These are phyloP conservation scores for Yponomeuta malinellus DNA, from an alignment of 2,888 invertebrate species.

Conservation along the genomic window DNA sequence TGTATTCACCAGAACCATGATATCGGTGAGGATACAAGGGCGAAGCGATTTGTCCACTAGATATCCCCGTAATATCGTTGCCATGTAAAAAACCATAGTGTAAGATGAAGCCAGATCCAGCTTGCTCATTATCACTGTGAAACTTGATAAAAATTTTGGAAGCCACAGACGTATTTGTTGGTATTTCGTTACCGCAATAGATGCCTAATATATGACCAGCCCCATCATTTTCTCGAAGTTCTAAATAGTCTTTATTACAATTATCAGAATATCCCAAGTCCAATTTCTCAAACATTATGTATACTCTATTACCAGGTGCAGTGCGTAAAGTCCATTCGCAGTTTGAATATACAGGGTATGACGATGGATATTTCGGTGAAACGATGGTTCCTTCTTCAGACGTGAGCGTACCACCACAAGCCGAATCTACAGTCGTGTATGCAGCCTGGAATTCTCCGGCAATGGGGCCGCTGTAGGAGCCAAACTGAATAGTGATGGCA, in stretches of 20 bases:
- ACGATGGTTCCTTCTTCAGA: slow-evolving; percentile 83
- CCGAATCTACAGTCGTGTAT: slow-evolving; percentile 67
- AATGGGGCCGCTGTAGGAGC: slow-evolving; percentile 41
- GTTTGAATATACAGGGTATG: slow-evolving; percentile 80
- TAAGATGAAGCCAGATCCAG: slow-evolving; percentile 83
- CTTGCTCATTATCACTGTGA: slow-evolving; percentile 76
- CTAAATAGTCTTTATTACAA: slow-evolving; percentile 91
- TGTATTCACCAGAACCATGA: slow-evolving; percentile 57
- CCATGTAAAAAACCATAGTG: slow-evolving; percentile 82
- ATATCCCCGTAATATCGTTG: slow-evolving; percentile 79
- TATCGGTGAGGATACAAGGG: slow-evolving; percentile 83
- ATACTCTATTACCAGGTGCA: slow-evolving; percentile 80
- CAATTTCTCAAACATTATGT: slow-evolving; percentile 80
- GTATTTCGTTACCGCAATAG: slow-evolving; percentile 82
- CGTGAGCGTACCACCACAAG: slow-evolving; percentile 88
- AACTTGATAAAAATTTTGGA: slow-evolving; percentile 86
- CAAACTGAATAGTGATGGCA: slow-evolving; percentile 71
- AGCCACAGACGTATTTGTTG: slow-evolving; percentile 75
- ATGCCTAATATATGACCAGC: slow-evolving; percentile 79
- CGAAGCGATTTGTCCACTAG: slow-evolving; percentile 82
- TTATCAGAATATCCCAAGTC: slow-evolving; percentile 81
- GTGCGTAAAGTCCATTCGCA: slow-evolving; percentile 82
- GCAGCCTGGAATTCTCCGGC: slow-evolving; percentile 54
- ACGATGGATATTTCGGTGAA: slow-evolving; percentile 90
- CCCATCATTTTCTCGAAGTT: slow-evolving; percentile 81